Evolutionary conservation across 2,113 vertebrate species (phyloP), one percentile per base, ranked within the genome.

Genomic region (Microcebus griseorufus): DNA sequence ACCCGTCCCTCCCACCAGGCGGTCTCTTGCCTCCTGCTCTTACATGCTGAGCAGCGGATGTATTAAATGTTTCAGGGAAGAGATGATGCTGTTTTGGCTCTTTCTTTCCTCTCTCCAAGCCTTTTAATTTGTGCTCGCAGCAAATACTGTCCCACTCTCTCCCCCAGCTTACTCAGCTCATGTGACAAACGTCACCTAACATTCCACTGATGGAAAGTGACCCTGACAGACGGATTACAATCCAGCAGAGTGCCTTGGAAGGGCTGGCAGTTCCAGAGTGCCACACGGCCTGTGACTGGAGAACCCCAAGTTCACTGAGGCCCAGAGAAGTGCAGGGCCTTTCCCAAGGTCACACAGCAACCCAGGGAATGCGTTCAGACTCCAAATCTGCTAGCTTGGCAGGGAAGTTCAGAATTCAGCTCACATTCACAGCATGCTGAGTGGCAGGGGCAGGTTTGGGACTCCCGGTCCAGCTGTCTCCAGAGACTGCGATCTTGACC

Each of bases 11-110:
- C 67, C 3, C 22, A 48, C 3, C 11, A 39, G 25, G 23, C 9
- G 1, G 4, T 8, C 39, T n/a, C 11, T 1, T 0, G 1, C 7
- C 60, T 23, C 4, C 0, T 0, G 20, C 8, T 23, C 84, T 86
- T 22, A 10, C 0, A 4, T 13, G 22, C 48, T 14, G 16, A 25
- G 2, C 18, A 55, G 39, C 16, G 3, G 45, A 69, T 60, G 23
- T 75, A 39, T 76, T 32, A 34, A 37, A 70, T 45, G 51, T 37
- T 62, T 81, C 42, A n/a, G 53, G 39, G 45, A 23, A 75, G 78
- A 88, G 42, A 16, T 25, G 14, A 14, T 23, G 9, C 16, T 53
- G 23, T 5, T 25, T 69, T 58, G 55, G 25, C 48, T 37, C 58
- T 37, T 45, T n/a, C 3, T 42, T 78, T 42, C 42, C 60, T 79